Percentiles rank a stretch among this genome's conserved stretches.
phyloP scores from a whole-genome alignment of 2,888 invertebrate genomes.

The Galerucella nymphaeae region DNA sequence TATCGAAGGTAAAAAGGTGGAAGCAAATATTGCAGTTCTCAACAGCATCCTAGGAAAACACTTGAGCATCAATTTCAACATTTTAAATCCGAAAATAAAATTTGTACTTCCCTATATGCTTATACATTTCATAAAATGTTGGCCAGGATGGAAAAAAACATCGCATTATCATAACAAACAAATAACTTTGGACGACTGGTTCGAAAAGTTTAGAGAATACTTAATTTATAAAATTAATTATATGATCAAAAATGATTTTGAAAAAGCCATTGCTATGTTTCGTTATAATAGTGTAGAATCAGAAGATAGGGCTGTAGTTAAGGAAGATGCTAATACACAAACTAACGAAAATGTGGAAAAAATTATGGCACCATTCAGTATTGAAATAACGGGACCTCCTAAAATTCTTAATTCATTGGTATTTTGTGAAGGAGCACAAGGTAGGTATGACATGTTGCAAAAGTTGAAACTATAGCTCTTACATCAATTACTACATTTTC shows the following conservation, averaged over 20 bases:
- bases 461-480: background rate
- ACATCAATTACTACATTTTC: slow-evolving; percentile 12
- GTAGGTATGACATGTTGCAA: slow-evolving; percentile 34
- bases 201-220: slow-evolving; percentile 41
- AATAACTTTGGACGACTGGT: slow-evolving; percentile 42
- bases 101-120: slow-evolving; percentile 39
- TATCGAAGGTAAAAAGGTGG: slow-evolving; percentile 37
- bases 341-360: slow-evolving; percentile 32
- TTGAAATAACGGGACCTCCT: slow-evolving; percentile 36
- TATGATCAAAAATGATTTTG: slow-evolving; percentile 40
- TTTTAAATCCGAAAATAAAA: slow-evolving; percentile 36
- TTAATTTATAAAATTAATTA: slow-evolving; percentile 41
- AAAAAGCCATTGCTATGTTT: slow-evolving; percentile 31
- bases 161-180: slow-evolving; percentile 34
- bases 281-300: background rate
- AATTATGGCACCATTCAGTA: slow-evolving; percentile 33
- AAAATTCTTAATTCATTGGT: slow-evolving; percentile 42
- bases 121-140: slow-evolving; percentile 40
- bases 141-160: slow-evolving; percentile 43
- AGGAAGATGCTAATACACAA: slow-evolving; percentile 36
- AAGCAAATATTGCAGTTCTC: slow-evolving; percentile 33
- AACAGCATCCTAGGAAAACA: slow-evolving; percentile 31
- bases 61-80: slow-evolving; percentile 35
- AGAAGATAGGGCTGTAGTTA: slow-evolving; percentile 15
- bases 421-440: slow-evolving; percentile 38